Base-by-base conservation (phyloP, 1,140 invertebrate genomes). In the Temnothorax nylanderi region DNA sequence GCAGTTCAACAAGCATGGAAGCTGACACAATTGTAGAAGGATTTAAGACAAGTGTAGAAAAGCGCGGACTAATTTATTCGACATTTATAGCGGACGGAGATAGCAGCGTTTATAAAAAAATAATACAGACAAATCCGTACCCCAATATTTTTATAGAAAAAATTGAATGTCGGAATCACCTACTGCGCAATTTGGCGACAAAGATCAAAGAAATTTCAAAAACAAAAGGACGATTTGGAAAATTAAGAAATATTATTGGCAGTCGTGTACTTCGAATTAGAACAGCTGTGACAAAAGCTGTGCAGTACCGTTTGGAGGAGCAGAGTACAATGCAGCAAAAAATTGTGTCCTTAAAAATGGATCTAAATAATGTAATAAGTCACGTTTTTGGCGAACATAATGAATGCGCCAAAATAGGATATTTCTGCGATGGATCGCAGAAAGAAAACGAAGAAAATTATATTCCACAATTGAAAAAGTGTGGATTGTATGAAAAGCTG, bases 351-450 rank as follows among this genome's bases (percentile, higher is more conserved):
- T 5, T 94, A 26, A 76, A 91, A 58, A 71, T 65, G 60, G 92
- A 92, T 47, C 91, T 94, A 2, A 8, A 90, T 49, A 93, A 94
- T 87, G 77, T 90, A 37, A 86, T 91, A 4, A 86, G 41, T 44
- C 94, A 95, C 71, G 89, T 94, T n/a, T 95, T 95, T 91, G 94
- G 93, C 18, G 91, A 95, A 16, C 93, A 95, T 64, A 89, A 51
- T 62, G 84, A 78, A 37, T 94, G 92, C 67, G 32, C 8, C 0
- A 49, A 10, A 13, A 67, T 67, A 44, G n/a, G n/a, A 47, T 67
- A 67, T 0, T 67, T 67, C 65, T 67, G 65, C 37, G 21, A 44
- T 41, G 62, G 77, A 32, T 86, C 69, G 51, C 34, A 81, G 71
- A 87, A 86, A 71, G 49, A 81, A 44, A 58, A 65, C 13, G 85